Conservation (phyloP, 30 jellyfish, hydroid and myxozoan genomes). For the Hydractinia symbiolongicarpus region DNA sequence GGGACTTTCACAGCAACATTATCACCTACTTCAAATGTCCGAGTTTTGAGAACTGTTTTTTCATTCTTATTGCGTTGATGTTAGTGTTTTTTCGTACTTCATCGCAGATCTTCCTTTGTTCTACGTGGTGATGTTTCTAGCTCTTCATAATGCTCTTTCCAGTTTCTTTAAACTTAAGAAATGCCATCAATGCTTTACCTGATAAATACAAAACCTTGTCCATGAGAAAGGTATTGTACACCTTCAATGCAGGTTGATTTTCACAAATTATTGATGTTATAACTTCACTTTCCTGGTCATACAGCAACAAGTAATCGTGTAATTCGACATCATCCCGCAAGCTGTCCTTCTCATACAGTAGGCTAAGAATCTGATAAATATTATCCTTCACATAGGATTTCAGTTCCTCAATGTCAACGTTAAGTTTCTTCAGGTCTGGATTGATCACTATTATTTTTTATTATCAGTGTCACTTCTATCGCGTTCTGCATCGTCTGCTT, state of each 20-base stretch:
- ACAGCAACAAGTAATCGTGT: background rate
- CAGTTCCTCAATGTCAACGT: background rate
- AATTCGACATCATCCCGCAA: background rate
- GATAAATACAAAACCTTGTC: background rate
- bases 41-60: background rate
- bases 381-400: background rate
- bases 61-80: background rate
- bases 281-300: background rate
- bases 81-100: slow-evolving; percentile 6
- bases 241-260: background rate
- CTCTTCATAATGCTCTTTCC: background rate
- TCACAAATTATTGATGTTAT: background rate
- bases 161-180: background rate
- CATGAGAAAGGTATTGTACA: background rate
- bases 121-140: background rate
- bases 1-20: slow-evolving; percentile 13
- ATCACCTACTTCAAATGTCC: slow-evolving; percentile 7
- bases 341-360: background rate
- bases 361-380: background rate
- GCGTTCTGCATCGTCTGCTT: background rate
- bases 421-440: background rate
- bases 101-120: background rate
- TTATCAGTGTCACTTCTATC: background rate
- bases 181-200: background rate
- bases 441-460: background rate